Evolutionary conservation across 2,113 vertebrate species (phyloP), one percentile per base, ranked within the genome.

Genomic region (Speoplatyrhinus poulsoni): DNA sequence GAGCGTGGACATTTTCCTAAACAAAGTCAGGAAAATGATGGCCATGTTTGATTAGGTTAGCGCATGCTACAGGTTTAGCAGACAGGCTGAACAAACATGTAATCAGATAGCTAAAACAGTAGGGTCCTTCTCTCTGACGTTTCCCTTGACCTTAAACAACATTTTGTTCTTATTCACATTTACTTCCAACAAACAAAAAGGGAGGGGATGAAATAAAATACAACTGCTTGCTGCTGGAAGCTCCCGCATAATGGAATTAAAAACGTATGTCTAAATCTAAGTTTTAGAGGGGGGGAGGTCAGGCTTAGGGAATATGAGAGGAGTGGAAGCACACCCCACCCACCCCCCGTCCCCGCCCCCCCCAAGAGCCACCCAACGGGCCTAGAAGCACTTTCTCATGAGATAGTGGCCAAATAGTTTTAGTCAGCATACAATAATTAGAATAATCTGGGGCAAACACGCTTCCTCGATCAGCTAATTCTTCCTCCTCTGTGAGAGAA

Each of bases 391-490:
- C 70, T 79, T 88, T 90, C 82, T 89, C 81, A 80, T 87, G 84
- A 91, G 87, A 89, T 89, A 87, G 81, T 83, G 82, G 87, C 79
- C 78, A 87, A 83, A 84, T 80, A 88, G 81, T 88, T 85, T 53
- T 71, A 85, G 84, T 90, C 87, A 88, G 72, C 79, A 80, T 85
- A 67, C 84, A 87, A 86, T 87, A 88, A 91, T 89, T 88, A 86
- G 73, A 82, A 86, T 87, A 84, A 90, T 86, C 79, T 89, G 87
- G 78, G 67, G 73, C 77, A 71, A 87, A 91, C 81, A 90, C 91
- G 89, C 86, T 84, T 87, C 84, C 82, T 65, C 80, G 81, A 82
- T 82, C 84, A 76, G 75, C 79, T 88, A 87, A 90, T 88, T 88
- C 85, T 81, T 88, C 84, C 86, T 82, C 74, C 70, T 65, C 77